Evolutionary conservation across 2,888 invertebrate species (phyloP).

Genomic region (Tetropium fuscum): DNA sequence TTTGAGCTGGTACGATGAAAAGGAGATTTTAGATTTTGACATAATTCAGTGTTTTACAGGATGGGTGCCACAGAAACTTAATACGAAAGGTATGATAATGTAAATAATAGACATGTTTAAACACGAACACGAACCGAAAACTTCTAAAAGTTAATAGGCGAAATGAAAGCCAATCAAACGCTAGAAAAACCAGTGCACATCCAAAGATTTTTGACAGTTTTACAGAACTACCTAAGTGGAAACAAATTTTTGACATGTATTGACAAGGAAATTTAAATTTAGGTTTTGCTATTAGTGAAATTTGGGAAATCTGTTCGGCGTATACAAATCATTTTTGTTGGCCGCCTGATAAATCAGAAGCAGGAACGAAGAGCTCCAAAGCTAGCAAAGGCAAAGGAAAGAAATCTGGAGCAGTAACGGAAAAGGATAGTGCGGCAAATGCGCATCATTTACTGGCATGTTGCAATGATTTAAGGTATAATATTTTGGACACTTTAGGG

Average conservation of each 20-base stretch:
- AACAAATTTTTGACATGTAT: not conserved
- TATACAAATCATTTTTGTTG: slow-evolving; percentile 54
- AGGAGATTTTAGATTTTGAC: slow-evolving; percentile 64
- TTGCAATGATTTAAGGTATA: slow-evolving; percentile 48
- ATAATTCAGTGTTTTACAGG: slow-evolving; percentile 66
- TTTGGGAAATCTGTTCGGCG: slow-evolving; percentile 56
- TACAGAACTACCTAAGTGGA: not conserved
- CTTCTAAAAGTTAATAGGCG: too few relatives aligned
- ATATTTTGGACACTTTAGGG: too few relatives aligned
- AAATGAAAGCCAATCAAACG: too few relatives aligned
- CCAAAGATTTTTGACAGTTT: not conserved
- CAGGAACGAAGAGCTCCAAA: slow-evolving; percentile 7
- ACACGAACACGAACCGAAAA: too few relatives aligned
- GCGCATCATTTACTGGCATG: slow-evolving; percentile 44
- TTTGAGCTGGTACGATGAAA: slow-evolving; percentile 58
- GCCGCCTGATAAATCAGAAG: slow-evolving; percentile 34
- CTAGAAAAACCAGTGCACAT: too few relatives aligned
- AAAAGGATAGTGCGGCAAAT: slow-evolving; percentile 25
- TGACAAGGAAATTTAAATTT: slow-evolving; percentile 16
- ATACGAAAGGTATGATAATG: slow-evolving; percentile 44
- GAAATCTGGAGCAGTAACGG: slow-evolving; percentile 30
- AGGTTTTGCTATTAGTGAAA: slow-evolving; percentile 38
- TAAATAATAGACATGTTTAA: too few relatives aligned
- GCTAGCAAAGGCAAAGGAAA: slow-evolving; percentile 9
- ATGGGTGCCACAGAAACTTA: slow-evolving; percentile 59